phyloP scores from a whole-genome alignment of 2,797 vertebrate genomes.

The Pseudomugil gertrudae region DNA sequence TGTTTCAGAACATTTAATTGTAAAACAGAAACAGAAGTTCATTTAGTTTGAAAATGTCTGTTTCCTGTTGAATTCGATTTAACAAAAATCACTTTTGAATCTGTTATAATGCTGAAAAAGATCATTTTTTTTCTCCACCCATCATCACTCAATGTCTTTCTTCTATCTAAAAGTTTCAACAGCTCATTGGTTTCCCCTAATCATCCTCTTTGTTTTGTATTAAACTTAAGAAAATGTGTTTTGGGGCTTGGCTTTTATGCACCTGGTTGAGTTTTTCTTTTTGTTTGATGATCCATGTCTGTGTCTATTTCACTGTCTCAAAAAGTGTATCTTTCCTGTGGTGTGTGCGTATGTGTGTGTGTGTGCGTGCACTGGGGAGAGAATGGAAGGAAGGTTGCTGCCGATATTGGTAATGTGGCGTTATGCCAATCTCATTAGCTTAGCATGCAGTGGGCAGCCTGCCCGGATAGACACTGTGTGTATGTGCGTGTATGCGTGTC shows the following conservation, averaged over 20 bases:
- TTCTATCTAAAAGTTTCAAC: slow-evolving; percentile 17
- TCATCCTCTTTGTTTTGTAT: slow-evolving; percentile 15
- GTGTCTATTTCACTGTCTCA: slow-evolving; percentile 33
- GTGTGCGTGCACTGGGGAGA: slow-evolving; percentile 27
- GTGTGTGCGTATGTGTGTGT: slow-evolving; percentile 17
- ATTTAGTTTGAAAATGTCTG: background rate
- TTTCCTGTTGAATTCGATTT: background rate
- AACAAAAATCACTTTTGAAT: background rate
- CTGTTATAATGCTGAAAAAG: too few species aligned
- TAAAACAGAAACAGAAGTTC: background rate
- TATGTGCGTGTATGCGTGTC: slow-evolving; percentile 16
- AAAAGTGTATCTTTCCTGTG: slow-evolving; percentile 16
- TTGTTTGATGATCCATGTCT: slow-evolving; percentile 45
- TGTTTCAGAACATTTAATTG: background rate
- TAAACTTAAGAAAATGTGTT: slow-evolving; percentile 30
- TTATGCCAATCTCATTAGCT: slow-evolving; percentile 79
- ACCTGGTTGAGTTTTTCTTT: slow-evolving; percentile 38
- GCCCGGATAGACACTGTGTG: slow-evolving; percentile 56
- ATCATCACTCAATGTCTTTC: background rate
- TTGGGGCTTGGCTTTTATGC: slow-evolving; percentile 20
- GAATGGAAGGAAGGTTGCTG: slow-evolving; percentile 60
- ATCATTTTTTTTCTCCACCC: background rate
- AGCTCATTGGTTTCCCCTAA: slow-evolving; percentile 14
- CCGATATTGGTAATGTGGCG: slow-evolving; percentile 74
- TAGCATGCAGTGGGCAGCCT: slow-evolving; percentile 76